phyloP scores from a whole-genome alignment of 2,888 invertebrate genomes.

The Aspidiotus rigidus region DNA sequence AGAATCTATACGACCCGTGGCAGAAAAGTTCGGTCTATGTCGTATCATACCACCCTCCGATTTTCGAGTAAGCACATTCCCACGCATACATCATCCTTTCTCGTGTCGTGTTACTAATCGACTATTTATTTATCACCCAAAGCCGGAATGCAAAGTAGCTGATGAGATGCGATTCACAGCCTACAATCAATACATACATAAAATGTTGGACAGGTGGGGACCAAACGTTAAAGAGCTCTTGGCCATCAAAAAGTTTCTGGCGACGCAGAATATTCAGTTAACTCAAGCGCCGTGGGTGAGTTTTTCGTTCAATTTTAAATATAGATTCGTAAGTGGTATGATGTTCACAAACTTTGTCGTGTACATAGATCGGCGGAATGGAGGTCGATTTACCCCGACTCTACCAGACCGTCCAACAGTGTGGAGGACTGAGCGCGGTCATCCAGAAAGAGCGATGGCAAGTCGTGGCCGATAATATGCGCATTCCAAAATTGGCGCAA shows the following conservation, averaged over 20 bases:
- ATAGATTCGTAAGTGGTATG: not conserved
- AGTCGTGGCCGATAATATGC: conserved; percentile 78
- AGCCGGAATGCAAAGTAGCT: conserved; percentile 69
- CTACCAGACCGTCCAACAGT: conserved; percentile 71
- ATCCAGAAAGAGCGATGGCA: conserved; percentile 83
- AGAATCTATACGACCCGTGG: conserved; percentile 63
- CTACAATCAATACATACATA: conserved; percentile 81
- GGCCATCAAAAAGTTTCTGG: conserved; percentile 71
- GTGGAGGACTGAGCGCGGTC: conserved; percentile 77
- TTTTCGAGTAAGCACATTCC: conserved; percentile 50
- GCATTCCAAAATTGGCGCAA: conserved; percentile 67
- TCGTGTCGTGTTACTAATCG: not conserved
- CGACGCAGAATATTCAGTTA: conserved; percentile 64
- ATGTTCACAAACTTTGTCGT: not conserved
- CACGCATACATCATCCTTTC: not conserved
- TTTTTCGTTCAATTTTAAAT: conserved; percentile 34
- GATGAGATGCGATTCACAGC: conserved; percentile 81
- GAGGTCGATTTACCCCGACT: conserved; percentile 80
- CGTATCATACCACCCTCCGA: conserved; percentile 72
- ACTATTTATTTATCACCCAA: conserved; percentile 38
- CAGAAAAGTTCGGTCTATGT: conserved; percentile 76
- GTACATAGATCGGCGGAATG: conserved; percentile 69
- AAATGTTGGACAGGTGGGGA: conserved; percentile 81
- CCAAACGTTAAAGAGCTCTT: conserved; percentile 73
- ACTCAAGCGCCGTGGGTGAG: conserved; percentile 68